A percentile compares a stretch with the other conserved stretches of the same genome.
Conservation (phyloP, 2,113 vertebrate species). For the Elephas maximus region DNA sequence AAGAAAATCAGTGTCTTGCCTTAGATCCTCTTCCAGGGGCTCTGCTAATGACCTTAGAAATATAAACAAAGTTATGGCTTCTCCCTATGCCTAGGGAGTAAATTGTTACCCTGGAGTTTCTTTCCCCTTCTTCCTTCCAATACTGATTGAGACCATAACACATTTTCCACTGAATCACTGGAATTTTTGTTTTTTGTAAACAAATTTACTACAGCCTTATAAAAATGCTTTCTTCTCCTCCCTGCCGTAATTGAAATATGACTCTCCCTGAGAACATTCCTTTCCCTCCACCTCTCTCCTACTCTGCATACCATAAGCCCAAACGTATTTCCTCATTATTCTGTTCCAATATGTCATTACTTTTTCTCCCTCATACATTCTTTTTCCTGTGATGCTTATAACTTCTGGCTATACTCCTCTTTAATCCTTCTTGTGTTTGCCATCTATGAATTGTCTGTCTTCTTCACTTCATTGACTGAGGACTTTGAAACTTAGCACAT, state of each 20-base stretch:
- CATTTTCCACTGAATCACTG: not conserved
- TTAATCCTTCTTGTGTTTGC: not conserved
- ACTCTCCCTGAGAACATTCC: not conserved
- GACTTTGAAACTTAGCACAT: not conserved
- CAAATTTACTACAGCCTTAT: not conserved
- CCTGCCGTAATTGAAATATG: not conserved
- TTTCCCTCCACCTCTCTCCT: not conserved
- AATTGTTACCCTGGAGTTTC: not conserved
- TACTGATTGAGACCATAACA: not conserved
- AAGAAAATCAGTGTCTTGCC: not conserved
- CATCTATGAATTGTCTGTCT: not conserved
- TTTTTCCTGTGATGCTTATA: conserved; percentile 18
- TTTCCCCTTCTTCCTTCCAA: not conserved
- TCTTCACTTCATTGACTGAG: not conserved
- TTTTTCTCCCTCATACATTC: not conserved
- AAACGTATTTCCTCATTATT: not conserved
- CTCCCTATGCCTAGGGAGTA: not conserved
- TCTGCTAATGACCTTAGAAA: not conserved
- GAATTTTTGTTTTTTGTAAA: not conserved
- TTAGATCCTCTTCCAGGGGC: not conserved
- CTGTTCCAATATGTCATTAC: not conserved
- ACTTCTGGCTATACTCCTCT: not conserved
- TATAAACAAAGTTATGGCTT: not conserved
- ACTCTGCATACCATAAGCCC: not conserved
- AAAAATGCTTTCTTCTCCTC: not conserved